A percentile compares a stretch with the other conserved stretches of the same genome.
These are phyloP conservation scores for Lysandra coridon DNA, from an alignment of 2,888 invertebrate genomes.

Conservation along the genomic window DNA sequence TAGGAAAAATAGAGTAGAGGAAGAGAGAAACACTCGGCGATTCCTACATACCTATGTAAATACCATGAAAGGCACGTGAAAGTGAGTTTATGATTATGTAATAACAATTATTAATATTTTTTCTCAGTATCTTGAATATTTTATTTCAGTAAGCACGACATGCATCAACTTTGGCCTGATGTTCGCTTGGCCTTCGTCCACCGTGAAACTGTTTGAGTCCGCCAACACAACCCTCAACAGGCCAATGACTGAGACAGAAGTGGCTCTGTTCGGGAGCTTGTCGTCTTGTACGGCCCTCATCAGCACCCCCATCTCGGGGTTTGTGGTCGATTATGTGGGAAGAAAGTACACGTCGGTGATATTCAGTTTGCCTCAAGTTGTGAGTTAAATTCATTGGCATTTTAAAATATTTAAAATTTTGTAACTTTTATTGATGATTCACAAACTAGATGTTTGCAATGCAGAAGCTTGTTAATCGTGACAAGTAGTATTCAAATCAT, in stretches of 20 bases:
- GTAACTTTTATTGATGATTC: not conserved
- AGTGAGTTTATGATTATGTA: too few species aligned
- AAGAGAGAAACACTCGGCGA: too few species aligned
- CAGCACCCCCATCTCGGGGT: slow-evolving; percentile 42
- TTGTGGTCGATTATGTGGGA: slow-evolving; percentile 44
- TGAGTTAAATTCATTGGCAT: slow-evolving; percentile 30
- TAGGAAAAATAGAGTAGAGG: too few species aligned
- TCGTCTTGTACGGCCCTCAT: slow-evolving; percentile 44
- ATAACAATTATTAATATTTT: too few species aligned
- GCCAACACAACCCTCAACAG: slow-evolving; percentile 44
- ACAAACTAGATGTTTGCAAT: too few species aligned
- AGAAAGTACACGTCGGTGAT: slow-evolving; percentile 44
- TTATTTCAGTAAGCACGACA: slow-evolving; percentile 43
- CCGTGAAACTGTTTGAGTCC: slow-evolving; percentile 43
- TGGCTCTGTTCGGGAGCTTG: slow-evolving; percentile 44
- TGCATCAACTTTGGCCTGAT: slow-evolving; percentile 42
- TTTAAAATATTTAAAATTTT: not conserved
- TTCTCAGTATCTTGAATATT: not conserved
- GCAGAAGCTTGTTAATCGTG: too few species aligned
- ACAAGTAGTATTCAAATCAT: too few species aligned
- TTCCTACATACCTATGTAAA: too few species aligned
- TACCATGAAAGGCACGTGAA: too few species aligned
- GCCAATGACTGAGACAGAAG: slow-evolving; percentile 45
- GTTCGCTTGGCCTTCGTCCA: slow-evolving; percentile 47
- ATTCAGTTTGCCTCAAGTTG: slow-evolving; percentile 41